Conservation (phyloP, 1,140 invertebrate genomes). For the Drosophila pruinosa region DNA sequence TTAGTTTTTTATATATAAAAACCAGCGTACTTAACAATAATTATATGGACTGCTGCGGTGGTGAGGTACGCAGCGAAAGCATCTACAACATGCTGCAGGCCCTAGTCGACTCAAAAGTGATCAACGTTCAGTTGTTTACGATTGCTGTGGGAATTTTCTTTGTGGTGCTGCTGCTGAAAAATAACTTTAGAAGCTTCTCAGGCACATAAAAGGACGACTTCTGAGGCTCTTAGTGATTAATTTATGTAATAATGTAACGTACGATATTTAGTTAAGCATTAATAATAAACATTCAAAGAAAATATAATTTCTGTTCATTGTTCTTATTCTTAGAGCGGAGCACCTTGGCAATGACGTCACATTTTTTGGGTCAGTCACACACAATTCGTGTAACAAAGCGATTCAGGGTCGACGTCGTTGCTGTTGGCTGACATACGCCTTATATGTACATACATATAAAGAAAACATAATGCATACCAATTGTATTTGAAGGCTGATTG, state of each 20-base stretch:
- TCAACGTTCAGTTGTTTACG: constrained; percentile 75
- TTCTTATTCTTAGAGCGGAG: constrained; percentile 37
- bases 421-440: constrained; percentile 9
- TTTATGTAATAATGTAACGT: constrained; percentile 64
- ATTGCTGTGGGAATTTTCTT: constrained; percentile 81
- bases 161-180: constrained; percentile 72
- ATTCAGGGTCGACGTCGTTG: constrained; percentile 57
- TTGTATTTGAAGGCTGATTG: constrained; percentile 46
- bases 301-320: constrained; percentile 33
- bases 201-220: constrained; percentile 51
- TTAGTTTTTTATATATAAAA: constrained; percentile 34
- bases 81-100: constrained; percentile 76
- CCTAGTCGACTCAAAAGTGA: constrained; percentile 75
- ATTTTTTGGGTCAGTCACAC: constrained; percentile 10
- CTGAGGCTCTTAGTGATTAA: constrained; percentile 51
- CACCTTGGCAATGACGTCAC: constrained; percentile 55
- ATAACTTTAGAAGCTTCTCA: constrained; percentile 74
- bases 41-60: constrained; percentile 76
- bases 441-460: constrained; percentile 1
- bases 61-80: constrained; percentile 72
- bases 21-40: constrained; percentile 27
- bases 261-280: constrained; percentile 63
- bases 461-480: constrained; percentile 51
- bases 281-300: constrained; percentile 54
- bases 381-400: constrained; percentile 37